Evolutionary conservation across 2,888 invertebrate genomes (phyloP).

Genomic region (Drosophila hawaiiensis): DNA sequence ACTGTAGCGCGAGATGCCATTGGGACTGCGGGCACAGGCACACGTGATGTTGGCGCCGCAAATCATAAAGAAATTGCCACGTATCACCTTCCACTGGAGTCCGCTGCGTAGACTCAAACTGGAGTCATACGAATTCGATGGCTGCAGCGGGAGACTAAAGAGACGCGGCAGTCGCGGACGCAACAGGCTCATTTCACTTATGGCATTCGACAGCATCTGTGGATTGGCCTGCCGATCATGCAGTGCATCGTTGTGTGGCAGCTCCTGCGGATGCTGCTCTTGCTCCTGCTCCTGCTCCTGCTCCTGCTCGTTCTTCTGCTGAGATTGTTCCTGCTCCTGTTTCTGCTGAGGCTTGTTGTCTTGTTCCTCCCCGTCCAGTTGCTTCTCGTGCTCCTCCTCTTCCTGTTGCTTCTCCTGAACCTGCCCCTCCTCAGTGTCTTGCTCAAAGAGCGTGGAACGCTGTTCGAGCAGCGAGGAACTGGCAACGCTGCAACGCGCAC

Average conservation of each 20-base stretch:
- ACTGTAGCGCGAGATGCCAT: constrained; percentile 91
- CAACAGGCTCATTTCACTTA: constrained; percentile 52
- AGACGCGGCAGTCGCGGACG: constrained; percentile 51
- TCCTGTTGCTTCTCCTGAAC: neutral
- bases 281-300: neutral
- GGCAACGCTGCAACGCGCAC: constrained; percentile 71
- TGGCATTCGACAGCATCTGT: constrained; percentile 24
- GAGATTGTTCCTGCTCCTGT: neutral
- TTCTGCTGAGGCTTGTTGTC: neutral
- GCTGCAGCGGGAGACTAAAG: constrained; percentile 37
- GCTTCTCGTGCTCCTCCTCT: constrained; percentile 1
- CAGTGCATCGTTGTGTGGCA: neutral
- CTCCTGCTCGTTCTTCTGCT: neutral
- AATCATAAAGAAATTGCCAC: constrained; percentile 91
- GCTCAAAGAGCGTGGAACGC: constrained; percentile 34
- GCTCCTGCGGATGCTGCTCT: neutral
- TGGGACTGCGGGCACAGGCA: constrained; percentile 90
- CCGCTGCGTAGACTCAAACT: constrained; percentile 41
- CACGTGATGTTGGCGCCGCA: constrained; percentile 92
- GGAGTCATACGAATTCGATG: constrained; percentile 28
- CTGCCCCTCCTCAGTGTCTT: constrained; percentile 4
- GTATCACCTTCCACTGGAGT: constrained; percentile 87
- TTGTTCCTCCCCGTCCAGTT: neutral
- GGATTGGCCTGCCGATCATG: neutral
- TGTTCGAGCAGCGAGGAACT: constrained; percentile 69